These are phyloP conservation scores for Hydropsyche tenuis DNA, from an alignment of 1,140 invertebrate genomes.

Conservation along the genomic window DNA sequence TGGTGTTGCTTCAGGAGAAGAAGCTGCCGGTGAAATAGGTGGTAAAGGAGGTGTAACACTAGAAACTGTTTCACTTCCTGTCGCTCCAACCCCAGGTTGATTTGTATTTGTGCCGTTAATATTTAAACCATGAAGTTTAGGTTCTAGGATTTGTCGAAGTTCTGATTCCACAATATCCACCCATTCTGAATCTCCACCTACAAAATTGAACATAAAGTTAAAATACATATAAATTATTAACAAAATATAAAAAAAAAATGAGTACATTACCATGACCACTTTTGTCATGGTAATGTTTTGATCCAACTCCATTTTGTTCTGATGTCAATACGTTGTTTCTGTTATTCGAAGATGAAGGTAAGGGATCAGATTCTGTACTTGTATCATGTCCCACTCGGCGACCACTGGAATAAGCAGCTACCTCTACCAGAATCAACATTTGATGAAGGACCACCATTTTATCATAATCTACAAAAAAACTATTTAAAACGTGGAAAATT, in stretches of 20 bases:
- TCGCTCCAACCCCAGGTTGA: constrained; percentile 60
- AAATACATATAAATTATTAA: neutral
- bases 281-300: constrained; percentile 48
- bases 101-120: constrained; percentile 50
- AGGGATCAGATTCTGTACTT: constrained; percentile 61
- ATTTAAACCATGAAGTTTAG: constrained; percentile 66
- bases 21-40: constrained; percentile 72
- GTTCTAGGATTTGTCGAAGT: constrained; percentile 77
- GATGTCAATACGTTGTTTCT: constrained; percentile 40
- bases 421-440: constrained; percentile 78
- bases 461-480: constrained; percentile 66
- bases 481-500: neutral
- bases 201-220: constrained; percentile 25
- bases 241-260: constrained; percentile 9
- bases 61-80: constrained; percentile 70
- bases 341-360: constrained; percentile 34
- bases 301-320: constrained; percentile 37
- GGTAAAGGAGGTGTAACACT: constrained; percentile 79
- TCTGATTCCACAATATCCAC: constrained; percentile 83
- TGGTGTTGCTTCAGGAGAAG: constrained; percentile 60
- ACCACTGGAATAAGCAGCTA: constrained; percentile 77
- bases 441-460: constrained; percentile 73
- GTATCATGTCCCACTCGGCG: constrained; percentile 62
- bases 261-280: constrained; percentile 52
- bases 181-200: constrained; percentile 79